phyloP scores from a whole-genome alignment of 2,113 vertebrate genomes.

The Lamprologus speciosus region DNA sequence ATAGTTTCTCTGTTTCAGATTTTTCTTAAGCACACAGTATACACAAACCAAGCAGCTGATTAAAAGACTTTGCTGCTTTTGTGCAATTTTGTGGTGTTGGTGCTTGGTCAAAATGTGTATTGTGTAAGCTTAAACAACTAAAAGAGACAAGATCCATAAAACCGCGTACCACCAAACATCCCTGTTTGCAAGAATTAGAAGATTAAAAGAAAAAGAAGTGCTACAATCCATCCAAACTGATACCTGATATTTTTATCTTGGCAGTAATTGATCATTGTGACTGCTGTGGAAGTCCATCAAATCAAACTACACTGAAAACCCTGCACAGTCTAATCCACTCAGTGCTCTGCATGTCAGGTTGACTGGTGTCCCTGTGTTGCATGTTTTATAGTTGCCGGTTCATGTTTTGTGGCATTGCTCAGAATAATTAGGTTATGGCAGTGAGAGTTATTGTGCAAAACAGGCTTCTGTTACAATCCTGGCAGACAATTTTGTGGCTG shows the following conservation, averaged over 20 bases:
- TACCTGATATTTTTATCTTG: conserved; percentile 21
- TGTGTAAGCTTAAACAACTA: neutral
- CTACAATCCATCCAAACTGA: neutral
- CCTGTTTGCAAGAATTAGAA: neutral
- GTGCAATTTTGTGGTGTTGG: neutral
- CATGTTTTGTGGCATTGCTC: neutral
- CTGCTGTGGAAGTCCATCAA: neutral
- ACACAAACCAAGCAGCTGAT: neutral
- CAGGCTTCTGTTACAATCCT: neutral
- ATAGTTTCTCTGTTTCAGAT: neutral
- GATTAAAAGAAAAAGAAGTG: neutral
- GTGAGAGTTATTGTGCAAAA: neutral
- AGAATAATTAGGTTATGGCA: neutral
- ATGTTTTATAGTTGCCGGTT: neutral
- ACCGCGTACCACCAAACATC: neutral
- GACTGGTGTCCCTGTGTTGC: neutral
- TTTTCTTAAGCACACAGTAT: neutral
- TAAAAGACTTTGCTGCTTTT: neutral
- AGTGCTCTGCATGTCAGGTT: neutral
- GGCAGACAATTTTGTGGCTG: neutral
- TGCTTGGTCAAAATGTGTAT: neutral
- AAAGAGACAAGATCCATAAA: neutral
- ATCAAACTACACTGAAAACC: neutral
- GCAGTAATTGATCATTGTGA: conserved; percentile 22
- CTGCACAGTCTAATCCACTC: neutral